Conservation (phyloP, 2,888 invertebrate genomes). For the Malachius bipustulatus region DNA sequence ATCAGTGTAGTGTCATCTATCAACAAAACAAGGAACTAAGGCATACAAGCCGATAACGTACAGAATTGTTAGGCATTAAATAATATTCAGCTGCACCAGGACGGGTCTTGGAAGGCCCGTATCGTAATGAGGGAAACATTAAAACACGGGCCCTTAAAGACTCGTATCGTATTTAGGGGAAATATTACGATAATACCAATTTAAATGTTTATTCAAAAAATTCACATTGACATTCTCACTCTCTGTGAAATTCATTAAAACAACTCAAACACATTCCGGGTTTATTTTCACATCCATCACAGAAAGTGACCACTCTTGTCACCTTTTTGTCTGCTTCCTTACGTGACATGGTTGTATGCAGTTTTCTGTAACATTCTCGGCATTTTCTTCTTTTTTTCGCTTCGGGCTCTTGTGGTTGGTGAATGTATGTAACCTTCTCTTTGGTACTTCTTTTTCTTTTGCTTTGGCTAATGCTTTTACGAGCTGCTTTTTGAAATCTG, state of each 20-base stretch:
- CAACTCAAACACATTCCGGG: background rate
- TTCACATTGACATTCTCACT: no score
- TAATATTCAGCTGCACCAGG: background rate
- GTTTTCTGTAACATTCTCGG: background rate
- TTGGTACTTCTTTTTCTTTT: background rate
- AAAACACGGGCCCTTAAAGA: no score
- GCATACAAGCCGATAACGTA: background rate
- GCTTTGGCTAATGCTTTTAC: background rate
- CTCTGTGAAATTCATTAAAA: constrained; percentile 3
- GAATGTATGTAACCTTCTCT: background rate
- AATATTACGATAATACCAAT: no score
- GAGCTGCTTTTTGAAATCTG: background rate
- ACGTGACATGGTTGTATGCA: background rate
- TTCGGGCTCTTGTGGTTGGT: background rate
- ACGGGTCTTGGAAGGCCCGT: constrained; percentile 3
- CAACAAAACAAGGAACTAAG: background rate
- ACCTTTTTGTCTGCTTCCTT: constrained; percentile 3
- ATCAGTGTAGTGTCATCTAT: background rate
- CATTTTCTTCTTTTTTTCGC: background rate
- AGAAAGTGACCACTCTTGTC: background rate
- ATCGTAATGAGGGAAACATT: background rate
- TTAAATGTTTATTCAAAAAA: no score
- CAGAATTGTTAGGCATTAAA: background rate
- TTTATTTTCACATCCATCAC: constrained; percentile 1
- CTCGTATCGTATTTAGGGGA: no score